Evolutionary conservation across 1,140 invertebrate genomes (phyloP), one percentile per base, ranked within the genome.

Genomic region (Polypedilum pembai): DNA sequence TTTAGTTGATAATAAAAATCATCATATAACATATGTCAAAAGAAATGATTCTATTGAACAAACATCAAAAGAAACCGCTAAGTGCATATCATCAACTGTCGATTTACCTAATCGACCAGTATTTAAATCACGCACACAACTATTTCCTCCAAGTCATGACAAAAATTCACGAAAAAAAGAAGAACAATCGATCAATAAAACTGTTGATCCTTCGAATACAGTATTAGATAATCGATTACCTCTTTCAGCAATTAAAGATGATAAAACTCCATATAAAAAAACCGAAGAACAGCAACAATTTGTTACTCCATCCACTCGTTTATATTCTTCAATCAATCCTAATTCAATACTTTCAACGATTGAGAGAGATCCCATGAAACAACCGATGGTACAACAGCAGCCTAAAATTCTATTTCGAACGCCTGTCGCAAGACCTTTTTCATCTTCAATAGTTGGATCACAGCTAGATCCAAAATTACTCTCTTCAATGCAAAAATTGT

Each of bases 1-100:
- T 77, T 73, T 77, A 78, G 0, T 80, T 81, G 73, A 80, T 80
- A 74, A 41, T 15, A 12, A 18, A 1, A 33, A 20, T 63, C 8
- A 21, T 17, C 56, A 21, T 24, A 63, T 15, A 3, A 24, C 18
- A 15, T 15, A 45, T 10, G 41, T 4, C 1, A 17, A 18, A 1
- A 17, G 18, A 1, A 66, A 17, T 66, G 63, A 8, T 7, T 66
- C 1, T 17, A 5, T 66, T 12, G n/a, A 12, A 17, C 63, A 17
- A 66, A 17, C n/a, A 3, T 66, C 63, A 17, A 17, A 8, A 18
- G 63, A 5, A 3, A 8, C 15, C 1, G 15, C 1, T 17, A 17
- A 66, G 8, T 8, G 1, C 1, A 66, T 17, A 12, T 17, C 63
- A 66, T 12, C n/a, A 3, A 1, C n/a, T 18, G 63, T 18, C n/a